Conservation (phyloP, 2,113 vertebrate genomes). For the Ameiurus melas region DNA sequence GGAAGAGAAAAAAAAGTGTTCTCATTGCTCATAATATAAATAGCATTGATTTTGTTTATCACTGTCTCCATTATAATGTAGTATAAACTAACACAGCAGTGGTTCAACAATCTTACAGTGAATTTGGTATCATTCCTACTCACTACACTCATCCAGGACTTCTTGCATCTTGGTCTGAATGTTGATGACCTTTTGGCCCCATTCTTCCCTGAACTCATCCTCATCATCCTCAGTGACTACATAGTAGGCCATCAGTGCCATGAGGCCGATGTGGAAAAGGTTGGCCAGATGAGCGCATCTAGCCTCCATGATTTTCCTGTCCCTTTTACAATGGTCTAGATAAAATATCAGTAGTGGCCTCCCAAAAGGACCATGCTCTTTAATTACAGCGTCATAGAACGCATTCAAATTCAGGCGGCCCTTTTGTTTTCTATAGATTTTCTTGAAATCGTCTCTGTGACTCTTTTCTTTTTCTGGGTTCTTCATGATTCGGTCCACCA, state of each 20-base stretch:
- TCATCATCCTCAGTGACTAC: constrained; percentile 73
- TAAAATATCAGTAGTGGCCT: constrained; percentile 70
- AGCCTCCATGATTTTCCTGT: constrained; percentile 69
- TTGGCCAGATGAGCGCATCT: constrained; percentile 70
- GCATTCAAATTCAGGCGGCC: constrained; percentile 67
- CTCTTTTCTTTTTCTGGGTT: constrained; percentile 55
- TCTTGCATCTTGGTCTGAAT: constrained; percentile 75
- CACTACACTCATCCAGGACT: constrained; percentile 66
- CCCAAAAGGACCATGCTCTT: constrained; percentile 57
- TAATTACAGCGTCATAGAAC: constrained; percentile 70
- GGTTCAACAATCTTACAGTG: not conserved
- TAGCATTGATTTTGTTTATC: constrained; percentile 5
- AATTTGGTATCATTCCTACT: constrained; percentile 34
- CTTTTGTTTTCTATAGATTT: constrained; percentile 68
- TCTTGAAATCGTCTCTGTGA: constrained; percentile 65
- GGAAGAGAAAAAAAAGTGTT: not conserved
- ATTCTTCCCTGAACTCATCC: constrained; percentile 71
- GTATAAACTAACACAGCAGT: constrained; percentile 15
- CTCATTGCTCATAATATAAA: constrained; percentile 7
- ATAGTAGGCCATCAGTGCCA: constrained; percentile 74
- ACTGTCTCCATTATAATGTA: constrained; percentile 2
- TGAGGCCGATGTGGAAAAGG: constrained; percentile 76
- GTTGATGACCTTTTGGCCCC: constrained; percentile 65
- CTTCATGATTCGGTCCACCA: constrained; percentile 66
- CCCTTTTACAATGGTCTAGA: constrained; percentile 48